Percentiles rank a stretch among this genome's conserved stretches.
Evolutionary conservation across 2,888 invertebrate species (phyloP).

Genomic region (Blastobasis lacticolella): DNA sequence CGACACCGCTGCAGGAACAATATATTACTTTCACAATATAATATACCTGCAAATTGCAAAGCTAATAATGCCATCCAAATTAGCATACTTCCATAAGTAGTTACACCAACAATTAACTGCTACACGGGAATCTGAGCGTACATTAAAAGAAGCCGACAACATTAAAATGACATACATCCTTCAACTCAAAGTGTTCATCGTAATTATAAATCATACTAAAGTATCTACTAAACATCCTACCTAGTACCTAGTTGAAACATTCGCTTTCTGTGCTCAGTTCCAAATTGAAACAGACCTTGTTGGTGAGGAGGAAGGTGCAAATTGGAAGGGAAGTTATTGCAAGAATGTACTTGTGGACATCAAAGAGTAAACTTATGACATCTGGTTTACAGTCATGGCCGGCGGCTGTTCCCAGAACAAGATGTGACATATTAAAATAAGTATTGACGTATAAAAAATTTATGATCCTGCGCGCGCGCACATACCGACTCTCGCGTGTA

Average conservation of each 20-base stretch:
- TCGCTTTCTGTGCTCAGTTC: too few relatives aligned
- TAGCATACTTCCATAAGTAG: too few relatives aligned
- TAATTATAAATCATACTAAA: slow-evolving; percentile 36
- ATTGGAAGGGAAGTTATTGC: slow-evolving; percentile 6
- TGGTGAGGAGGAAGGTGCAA: neutral
- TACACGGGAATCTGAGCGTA: too few relatives aligned
- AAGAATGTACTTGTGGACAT: slow-evolving; percentile 21
- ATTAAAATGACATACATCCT: slow-evolving; percentile 37
- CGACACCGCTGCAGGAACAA: too few relatives aligned
- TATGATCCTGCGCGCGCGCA: neutral
- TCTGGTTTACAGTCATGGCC: slow-evolving; percentile 27
- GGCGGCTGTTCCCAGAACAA: neutral
- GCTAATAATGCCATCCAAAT: neutral
- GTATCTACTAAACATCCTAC: slow-evolving; percentile 15
- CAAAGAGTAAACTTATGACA: slow-evolving; percentile 37
- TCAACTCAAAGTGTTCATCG: slow-evolving; percentile 40
- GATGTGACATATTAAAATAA: neutral
- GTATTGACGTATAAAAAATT: slow-evolving; percentile 1
- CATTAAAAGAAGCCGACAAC: slow-evolving; percentile 3
- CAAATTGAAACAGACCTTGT: too few relatives aligned
- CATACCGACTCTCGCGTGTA: too few relatives aligned
- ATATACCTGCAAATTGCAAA: neutral
- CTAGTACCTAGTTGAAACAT: slow-evolving; percentile 4
- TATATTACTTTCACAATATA: too few relatives aligned
- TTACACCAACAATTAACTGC: too few relatives aligned